Evolutionary conservation across 2,113 vertebrate species (phyloP), one percentile per base, ranked within the genome.

Genomic region (Macrotis lagotis): DNA sequence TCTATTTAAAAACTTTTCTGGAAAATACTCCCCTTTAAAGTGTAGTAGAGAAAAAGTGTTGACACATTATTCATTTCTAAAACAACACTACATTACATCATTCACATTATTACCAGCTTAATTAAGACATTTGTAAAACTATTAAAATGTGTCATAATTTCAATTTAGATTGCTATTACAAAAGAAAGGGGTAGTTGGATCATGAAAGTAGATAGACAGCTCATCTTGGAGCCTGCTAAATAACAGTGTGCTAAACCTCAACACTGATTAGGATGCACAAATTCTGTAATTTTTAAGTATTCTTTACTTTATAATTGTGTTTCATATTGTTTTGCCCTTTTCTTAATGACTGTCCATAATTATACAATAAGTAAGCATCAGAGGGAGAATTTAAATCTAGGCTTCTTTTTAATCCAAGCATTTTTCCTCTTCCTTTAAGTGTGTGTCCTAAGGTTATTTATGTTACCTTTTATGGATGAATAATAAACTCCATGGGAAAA

Each of bases 1-100:
- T 51, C 74, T 22, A 94, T 96, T 96, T n/a, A 8, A 74, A 95
- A 90, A 83, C 88, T 66, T 53, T 50, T 50, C 37, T 47, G 24
- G 74, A 94, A 94, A 44, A 91, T 44, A 83, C 19, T 83, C n/a
- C 66, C 37, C n/a, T 83, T 83, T 31, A 92, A 88, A 49, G 48
- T 51, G 49, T 4, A 48, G 8, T 49, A 37, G n/a, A 24, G 91
- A 53, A 48, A 28, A 90, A 66, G 0, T 25, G 28, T 94, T 19
- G 37, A 9, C 44, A 31, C 31, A 50, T 49, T 66, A 11, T 48
- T 90, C 89, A 44, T 9, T 28, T 51, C 55, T 83, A 83, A 95
- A 88, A 7, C 8, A 49, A 0, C 49, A 91, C 0, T 44, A 66
- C 88, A 83, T 83, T 83, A 25, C 74, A 92, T 51, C 10, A 44